phyloP scores from a whole-genome alignment of 2,113 vertebrate genomes.

The Gambusia holbrooki region DNA sequence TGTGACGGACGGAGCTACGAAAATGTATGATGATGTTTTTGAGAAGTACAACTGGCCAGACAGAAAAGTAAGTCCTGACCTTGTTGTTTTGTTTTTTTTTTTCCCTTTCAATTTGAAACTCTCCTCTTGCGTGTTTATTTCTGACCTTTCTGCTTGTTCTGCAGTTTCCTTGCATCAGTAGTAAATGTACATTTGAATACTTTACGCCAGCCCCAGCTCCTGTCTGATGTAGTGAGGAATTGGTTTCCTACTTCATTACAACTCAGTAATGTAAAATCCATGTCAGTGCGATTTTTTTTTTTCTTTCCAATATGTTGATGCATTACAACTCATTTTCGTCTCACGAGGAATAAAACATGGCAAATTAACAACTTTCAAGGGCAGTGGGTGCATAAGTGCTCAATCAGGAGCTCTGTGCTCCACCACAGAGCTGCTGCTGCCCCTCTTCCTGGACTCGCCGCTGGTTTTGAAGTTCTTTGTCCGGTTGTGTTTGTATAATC shows the following conservation, averaged over 20 bases:
- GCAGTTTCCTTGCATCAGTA: slow-evolving; percentile 31
- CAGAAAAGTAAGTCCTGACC: slow-evolving; percentile 85
- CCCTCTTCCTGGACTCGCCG: slow-evolving; percentile 6
- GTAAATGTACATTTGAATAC: slow-evolving; percentile 38
- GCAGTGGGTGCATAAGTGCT: slow-evolving; percentile 28
- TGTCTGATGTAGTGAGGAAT: slow-evolving; percentile 63
- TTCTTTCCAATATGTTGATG: slow-evolving; percentile 44
- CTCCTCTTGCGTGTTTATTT: not conserved
- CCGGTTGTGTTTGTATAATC: slow-evolving; percentile 34
- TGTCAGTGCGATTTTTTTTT: slow-evolving; percentile 34
- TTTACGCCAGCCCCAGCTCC: slow-evolving; percentile 21
- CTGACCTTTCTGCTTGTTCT: slow-evolving; percentile 25
- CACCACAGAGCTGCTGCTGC: not conserved
- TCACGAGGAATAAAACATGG: slow-evolving; percentile 37
- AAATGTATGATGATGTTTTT: slow-evolving; percentile 94
- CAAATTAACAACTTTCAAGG: slow-evolving; percentile 63
- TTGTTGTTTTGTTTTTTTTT: too few species aligned
- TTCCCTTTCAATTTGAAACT: not conserved
- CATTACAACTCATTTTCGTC: slow-evolving; percentile 29
- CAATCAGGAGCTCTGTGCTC: slow-evolving; percentile 22
- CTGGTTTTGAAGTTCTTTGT: slow-evolving; percentile 48
- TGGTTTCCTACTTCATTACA: slow-evolving; percentile 51
- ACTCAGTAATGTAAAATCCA: slow-evolving; percentile 38
- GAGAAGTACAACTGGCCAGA: slow-evolving; percentile 97
- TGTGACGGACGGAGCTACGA: slow-evolving; percentile 94